Conservation (phyloP, 2,113 vertebrate genomes). For the Candoia aspera region DNA sequence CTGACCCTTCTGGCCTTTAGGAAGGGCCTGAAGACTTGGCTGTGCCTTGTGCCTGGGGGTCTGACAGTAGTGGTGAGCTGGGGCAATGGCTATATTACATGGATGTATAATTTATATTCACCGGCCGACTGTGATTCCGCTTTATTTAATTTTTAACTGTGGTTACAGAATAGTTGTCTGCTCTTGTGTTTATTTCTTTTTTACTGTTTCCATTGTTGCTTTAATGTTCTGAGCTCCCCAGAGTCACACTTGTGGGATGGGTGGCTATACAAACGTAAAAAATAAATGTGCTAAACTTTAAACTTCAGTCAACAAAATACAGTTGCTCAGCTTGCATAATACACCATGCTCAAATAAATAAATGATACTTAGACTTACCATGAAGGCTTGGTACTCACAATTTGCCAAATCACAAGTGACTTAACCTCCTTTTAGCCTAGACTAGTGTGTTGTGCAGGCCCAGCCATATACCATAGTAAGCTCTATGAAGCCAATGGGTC, state of each 20-base stretch:
- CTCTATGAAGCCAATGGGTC: not conserved
- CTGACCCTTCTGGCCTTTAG: not conserved
- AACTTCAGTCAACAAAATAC: not conserved
- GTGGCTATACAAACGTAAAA: not conserved
- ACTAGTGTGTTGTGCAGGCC: not conserved
- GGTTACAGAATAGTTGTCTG: not conserved
- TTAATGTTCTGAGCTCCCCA: not conserved
- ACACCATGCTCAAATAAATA: not conserved
- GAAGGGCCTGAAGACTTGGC: not conserved
- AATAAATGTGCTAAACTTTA: not conserved
- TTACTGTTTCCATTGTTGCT: not conserved
- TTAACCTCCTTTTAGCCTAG: not conserved
- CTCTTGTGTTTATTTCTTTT: not conserved
- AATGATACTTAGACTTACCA: not conserved
- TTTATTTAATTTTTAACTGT: not conserved
- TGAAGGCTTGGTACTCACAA: not conserved
- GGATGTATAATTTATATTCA: not conserved
- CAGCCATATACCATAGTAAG: not conserved
- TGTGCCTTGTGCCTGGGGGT: not conserved
- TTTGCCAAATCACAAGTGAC: not conserved
- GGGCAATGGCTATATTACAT: not conserved
- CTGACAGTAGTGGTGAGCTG: not conserved
- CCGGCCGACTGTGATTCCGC: too few species aligned
- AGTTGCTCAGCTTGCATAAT: not conserved
- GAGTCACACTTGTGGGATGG: not conserved